These are phyloP conservation scores for Exocentrus adspersus DNA, from an alignment of 2,888 invertebrate species.

Conservation along the genomic window DNA sequence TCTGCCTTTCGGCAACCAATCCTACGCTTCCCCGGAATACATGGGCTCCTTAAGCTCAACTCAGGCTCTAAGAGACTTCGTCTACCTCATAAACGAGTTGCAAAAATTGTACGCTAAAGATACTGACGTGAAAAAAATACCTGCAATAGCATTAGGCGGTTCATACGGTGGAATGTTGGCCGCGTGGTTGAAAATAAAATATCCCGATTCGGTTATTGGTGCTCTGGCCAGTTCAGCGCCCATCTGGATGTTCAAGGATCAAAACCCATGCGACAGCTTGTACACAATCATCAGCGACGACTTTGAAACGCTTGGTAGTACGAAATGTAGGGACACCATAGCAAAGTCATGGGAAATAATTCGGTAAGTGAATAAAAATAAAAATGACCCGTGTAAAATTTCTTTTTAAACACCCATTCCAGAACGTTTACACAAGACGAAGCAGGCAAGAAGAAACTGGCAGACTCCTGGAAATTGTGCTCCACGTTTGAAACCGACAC, in stretches of 20 bases:
- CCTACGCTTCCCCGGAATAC: slow-evolving; percentile 72
- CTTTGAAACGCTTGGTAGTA: slow-evolving; percentile 66
- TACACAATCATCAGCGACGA: slow-evolving; percentile 82
- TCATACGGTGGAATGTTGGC: slow-evolving; percentile 98
- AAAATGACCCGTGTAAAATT: too few relatives aligned
- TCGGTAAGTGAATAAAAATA: slow-evolving; percentile 64
- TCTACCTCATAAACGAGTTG: slow-evolving; percentile 77
- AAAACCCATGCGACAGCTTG: slow-evolving; percentile 83
- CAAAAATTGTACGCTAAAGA: slow-evolving; percentile 50
- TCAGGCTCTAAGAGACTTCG: slow-evolving; percentile 95
- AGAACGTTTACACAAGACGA: slow-evolving; percentile 62
- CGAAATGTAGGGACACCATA: slow-evolving; percentile 76
- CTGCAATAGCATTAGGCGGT: slow-evolving; percentile 87
- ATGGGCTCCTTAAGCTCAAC: slow-evolving; percentile 86
- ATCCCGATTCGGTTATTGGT: slow-evolving; percentile 88
- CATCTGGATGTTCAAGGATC: slow-evolving; percentile 83
- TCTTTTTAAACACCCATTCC: too few relatives aligned
- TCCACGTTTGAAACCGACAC: slow-evolving; percentile 69
- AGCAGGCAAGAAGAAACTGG: slow-evolving; percentile 76
- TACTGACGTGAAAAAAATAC: slow-evolving; percentile 65
- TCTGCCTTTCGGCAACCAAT: slow-evolving; percentile 86
- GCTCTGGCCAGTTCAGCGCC: slow-evolving; percentile 95
- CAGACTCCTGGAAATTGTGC: slow-evolving; percentile 81
- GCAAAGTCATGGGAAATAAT: slow-evolving; percentile 81
- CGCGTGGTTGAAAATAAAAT: slow-evolving; percentile 95